A percentile compares a stretch with the other conserved stretches of the same genome.
Evolutionary conservation across 2,113 vertebrate genomes (phyloP).

Genomic region (Protobothrops mucrosquamatus): DNA sequence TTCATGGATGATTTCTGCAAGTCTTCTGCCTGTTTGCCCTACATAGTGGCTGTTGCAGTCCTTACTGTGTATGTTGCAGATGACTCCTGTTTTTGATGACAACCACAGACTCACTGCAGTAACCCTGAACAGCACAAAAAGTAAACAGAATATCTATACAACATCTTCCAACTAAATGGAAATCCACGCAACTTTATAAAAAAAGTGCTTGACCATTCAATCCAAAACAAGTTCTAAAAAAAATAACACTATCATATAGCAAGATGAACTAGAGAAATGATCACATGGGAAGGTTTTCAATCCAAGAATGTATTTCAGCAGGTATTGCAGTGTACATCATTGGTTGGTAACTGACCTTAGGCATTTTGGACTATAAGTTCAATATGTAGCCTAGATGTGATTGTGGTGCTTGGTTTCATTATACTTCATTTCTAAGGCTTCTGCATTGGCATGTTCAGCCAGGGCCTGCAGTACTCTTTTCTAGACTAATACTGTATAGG

Average conservation of each 20-base stretch:
- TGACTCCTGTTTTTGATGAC: too few relatives aligned
- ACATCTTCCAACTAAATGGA: neutral
- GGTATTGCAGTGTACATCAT: neutral
- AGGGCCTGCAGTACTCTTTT: neutral
- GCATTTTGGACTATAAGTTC: neutral
- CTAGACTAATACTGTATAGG: neutral
- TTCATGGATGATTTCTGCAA: neutral
- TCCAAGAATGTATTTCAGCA: neutral
- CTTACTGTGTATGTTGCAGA: too few relatives aligned
- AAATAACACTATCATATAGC: neutral
- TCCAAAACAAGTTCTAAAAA: neutral
- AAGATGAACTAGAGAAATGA: neutral
- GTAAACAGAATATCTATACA: neutral
- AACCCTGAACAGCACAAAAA: neutral
- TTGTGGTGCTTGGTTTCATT: neutral
- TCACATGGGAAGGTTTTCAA: neutral
- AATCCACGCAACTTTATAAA: neutral
- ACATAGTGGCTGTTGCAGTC: too few relatives aligned
- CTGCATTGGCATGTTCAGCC: neutral
- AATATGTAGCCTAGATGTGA: neutral
- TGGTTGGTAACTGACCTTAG: neutral
- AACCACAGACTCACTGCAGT: neutral
- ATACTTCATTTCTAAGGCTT: neutral
- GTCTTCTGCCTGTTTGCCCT: too few relatives aligned
- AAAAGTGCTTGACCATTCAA: neutral